Evolutionary conservation across 2,113 vertebrate genomes (phyloP).

Genomic region (Phylloscopus trochilus): DNA sequence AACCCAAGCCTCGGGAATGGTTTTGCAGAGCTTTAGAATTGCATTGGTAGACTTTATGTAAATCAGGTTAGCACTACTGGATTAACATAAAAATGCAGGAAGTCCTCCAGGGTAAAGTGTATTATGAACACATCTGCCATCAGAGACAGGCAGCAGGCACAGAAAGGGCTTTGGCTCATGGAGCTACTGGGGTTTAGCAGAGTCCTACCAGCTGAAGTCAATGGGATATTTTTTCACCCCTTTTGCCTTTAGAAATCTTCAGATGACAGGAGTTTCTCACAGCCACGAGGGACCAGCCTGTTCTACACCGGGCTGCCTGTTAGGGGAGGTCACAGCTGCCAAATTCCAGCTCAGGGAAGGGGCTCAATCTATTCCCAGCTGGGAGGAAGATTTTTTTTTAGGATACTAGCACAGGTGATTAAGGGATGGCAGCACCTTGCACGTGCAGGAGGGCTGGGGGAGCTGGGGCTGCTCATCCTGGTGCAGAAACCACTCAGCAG

Average conservation of each 20-base stretch:
- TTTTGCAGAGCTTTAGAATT: neutral
- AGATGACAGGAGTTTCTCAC: neutral
- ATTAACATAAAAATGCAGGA: constrained; percentile 10
- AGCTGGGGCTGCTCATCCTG: neutral
- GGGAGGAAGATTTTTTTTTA: neutral
- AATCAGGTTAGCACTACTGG: neutral
- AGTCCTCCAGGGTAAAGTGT: neutral
- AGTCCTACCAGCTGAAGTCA: neutral
- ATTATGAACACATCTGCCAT: neutral
- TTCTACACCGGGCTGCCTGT: neutral
- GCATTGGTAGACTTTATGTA: neutral
- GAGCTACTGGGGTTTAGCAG: neutral
- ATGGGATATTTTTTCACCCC: neutral
- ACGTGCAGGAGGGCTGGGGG: neutral
- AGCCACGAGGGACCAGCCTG: neutral
- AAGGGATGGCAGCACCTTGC: neutral
- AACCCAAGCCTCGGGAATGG: neutral
- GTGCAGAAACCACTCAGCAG: neutral
- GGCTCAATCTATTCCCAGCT: neutral
- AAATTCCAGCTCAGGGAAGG: neutral
- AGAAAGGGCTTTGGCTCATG: neutral
- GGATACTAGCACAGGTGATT: neutral
- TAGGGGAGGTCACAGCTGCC: neutral
- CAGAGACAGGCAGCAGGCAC: neutral
- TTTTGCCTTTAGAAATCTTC: neutral